phyloP scores from a whole-genome alignment of 2,113 vertebrate species.

The Solea senegalensis region DNA sequence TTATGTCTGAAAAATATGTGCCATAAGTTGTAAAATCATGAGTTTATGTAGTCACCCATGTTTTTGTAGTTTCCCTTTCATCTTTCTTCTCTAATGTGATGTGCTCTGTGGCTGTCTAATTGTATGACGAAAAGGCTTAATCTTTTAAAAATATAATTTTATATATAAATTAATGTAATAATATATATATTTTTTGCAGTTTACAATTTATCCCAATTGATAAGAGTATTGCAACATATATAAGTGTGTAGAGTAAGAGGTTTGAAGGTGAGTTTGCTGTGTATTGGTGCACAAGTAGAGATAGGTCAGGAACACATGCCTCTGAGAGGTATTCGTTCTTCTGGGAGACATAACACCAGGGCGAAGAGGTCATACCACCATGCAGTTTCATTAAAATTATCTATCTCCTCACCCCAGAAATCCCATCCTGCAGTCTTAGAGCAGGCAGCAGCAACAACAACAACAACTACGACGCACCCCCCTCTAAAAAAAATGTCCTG shows the following conservation, averaged over 20 bases:
- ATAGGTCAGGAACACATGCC: conserved; percentile 44
- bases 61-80: too few species aligned
- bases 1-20: too few species aligned
- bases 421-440: conserved; percentile 39
- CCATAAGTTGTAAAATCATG: too few species aligned
- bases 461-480: conserved; percentile 29
- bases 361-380: conserved; percentile 41
- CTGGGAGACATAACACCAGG: conserved; percentile 37
- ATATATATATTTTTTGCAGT: background rate
- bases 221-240: background rate
- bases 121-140: too few species aligned
- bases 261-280: background rate
- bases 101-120: too few species aligned
- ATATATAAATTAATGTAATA: too few species aligned
- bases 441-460: conserved; percentile 35
- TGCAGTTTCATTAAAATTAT: conserved; percentile 64
- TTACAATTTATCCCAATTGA: background rate
- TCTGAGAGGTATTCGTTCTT: conserved; percentile 20
- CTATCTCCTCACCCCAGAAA: conserved; percentile 41
- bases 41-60: too few species aligned
- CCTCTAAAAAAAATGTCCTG: conserved; percentile 41
- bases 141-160: too few species aligned
- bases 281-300: background rate
- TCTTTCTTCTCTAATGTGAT: too few species aligned
- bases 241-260: background rate